These are phyloP conservation scores for Myiagra hebetior DNA, from an alignment of 2,113 vertebrate species.

Conservation along the genomic window DNA sequence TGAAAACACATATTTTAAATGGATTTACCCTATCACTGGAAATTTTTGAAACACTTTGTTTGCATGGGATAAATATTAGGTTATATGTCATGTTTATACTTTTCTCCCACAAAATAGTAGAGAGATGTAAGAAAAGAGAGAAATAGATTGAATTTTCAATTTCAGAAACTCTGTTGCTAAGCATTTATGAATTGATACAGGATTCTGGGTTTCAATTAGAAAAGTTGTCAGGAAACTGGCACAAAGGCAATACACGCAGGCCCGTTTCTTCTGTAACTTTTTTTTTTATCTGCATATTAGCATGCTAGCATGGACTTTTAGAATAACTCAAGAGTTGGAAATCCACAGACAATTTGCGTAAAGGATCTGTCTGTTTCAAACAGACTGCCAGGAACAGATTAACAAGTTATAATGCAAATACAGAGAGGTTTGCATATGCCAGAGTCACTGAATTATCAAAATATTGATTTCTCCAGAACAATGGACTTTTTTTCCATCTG, in stretches of 20 bases:
- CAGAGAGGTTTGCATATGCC: background rate
- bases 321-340: background rate
- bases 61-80: background rate
- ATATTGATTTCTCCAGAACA: background rate
- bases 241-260: accelerated
- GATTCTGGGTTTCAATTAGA: background rate
- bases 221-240: background rate
- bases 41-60: background rate
- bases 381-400: background rate
- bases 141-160: background rate
- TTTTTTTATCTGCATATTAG: background rate
- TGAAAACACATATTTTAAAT: background rate
- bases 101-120: background rate
- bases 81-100: background rate
- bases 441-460: background rate
- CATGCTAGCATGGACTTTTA: background rate
- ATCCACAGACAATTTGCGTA: background rate
- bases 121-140: background rate
- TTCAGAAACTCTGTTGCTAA: background rate
- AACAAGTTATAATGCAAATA: background rate
- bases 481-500: accelerated
- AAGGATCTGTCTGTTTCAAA: background rate
- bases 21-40: background rate
- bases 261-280: background rate
- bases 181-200: background rate